Conservation (phyloP, 2,888 invertebrate genomes). For the Isoperla grammatica region DNA sequence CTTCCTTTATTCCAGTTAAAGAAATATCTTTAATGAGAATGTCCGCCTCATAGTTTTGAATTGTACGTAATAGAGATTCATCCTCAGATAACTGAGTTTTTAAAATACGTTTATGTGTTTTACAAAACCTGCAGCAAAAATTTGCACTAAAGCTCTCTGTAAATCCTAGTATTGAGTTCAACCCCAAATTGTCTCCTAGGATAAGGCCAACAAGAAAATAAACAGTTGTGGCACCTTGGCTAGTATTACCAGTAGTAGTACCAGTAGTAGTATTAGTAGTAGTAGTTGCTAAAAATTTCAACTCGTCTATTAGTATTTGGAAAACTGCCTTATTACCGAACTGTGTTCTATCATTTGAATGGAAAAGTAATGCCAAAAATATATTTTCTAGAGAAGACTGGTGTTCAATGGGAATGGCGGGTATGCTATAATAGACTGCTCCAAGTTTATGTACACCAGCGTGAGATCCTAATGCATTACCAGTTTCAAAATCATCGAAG, state of each 20-base stretch:
- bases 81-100: conserved; percentile 26
- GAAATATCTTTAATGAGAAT: conserved; percentile 22
- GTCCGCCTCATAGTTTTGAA: not conserved
- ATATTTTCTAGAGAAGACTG: conserved; percentile 22
- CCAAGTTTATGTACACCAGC: conserved; percentile 22
- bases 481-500: conserved; percentile 10
- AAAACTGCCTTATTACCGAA: conserved; percentile 24
- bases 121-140: conserved; percentile 30
- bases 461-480: conserved; percentile 20
- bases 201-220: conserved; percentile 28
- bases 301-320: conserved; percentile 27
- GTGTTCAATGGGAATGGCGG: conserved; percentile 24
- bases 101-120: conserved; percentile 26
- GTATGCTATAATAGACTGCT: conserved; percentile 23
- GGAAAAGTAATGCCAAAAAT: conserved; percentile 10
- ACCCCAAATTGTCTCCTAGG: conserved; percentile 30
- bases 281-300: conserved; percentile 22
- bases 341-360: conserved; percentile 12
- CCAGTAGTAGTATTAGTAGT: too few species aligned
- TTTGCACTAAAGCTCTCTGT: conserved; percentile 28
- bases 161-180: conserved; percentile 29
- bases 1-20: conserved; percentile 30
- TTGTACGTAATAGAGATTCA: conserved; percentile 18
- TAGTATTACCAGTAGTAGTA: conserved; percentile 19
- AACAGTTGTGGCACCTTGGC: conserved; percentile 19